Percentiles rank a stretch among this genome's conserved stretches.
phyloP scores from a whole-genome alignment of 2,113 vertebrate genomes.

The Rhinoptilus africanus region DNA sequence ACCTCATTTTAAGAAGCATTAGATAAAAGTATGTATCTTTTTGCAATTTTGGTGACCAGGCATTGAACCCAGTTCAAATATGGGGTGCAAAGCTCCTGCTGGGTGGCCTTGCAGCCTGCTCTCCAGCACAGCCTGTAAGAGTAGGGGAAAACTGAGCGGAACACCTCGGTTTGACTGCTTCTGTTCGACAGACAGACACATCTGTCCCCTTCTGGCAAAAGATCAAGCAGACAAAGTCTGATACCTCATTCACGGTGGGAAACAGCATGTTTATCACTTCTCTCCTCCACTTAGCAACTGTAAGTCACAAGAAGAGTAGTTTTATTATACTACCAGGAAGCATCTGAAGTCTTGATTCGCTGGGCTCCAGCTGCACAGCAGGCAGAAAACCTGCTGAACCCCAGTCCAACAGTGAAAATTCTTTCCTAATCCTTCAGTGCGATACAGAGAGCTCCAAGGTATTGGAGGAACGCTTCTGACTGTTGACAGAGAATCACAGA shows the following conservation, averaged over 20 bases:
- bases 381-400: neutral
- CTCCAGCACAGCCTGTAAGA: neutral
- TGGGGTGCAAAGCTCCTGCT: neutral
- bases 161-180: neutral
- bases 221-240: neutral
- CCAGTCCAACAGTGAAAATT: neutral
- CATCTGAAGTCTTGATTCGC: accelerated
- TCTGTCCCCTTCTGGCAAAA: neutral
- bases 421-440: neutral
- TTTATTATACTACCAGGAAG: neutral
- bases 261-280: neutral
- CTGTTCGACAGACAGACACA: neutral
- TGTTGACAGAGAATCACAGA: neutral
- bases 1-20: neutral
- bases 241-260: neutral
- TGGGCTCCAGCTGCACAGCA: neutral
- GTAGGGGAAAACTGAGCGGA: neutral
- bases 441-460: accelerated
- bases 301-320: neutral
- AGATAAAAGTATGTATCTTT: accelerated
- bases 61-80: neutral
- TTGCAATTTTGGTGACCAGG: neutral
- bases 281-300: neutral
- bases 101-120: neutral
- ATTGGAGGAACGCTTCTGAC: neutral